Evolutionary conservation across 2,797 vertebrate genomes (phyloP).

Genomic region (Trematomus bernacchii): DNA sequence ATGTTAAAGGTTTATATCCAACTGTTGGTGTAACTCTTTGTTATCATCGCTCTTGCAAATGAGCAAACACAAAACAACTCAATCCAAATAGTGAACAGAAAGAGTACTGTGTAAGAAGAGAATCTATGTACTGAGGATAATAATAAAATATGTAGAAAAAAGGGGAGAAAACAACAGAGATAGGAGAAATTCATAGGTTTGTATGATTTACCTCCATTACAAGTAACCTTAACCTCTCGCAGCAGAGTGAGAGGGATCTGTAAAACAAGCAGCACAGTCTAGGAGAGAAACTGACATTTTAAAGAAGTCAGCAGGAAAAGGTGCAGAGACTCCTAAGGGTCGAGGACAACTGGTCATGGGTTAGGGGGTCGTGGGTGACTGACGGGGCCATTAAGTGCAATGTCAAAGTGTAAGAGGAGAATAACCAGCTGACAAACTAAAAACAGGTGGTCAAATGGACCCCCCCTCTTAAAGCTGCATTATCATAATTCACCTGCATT

Average conservation of each 20-base stretch:
- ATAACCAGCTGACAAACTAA: not conserved
- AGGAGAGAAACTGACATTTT: constrained; percentile 86
- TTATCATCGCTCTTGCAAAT: constrained; percentile 22
- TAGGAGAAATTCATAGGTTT: constrained; percentile 73
- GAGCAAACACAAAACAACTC: constrained; percentile 43
- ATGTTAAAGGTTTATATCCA: constrained; percentile 42
- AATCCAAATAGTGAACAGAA: constrained; percentile 51
- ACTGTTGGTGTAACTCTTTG: constrained; percentile 23
- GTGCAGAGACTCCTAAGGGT: constrained; percentile 77
- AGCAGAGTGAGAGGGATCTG: constrained; percentile 89
- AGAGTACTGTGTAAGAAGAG: constrained; percentile 48
- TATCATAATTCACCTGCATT: constrained; percentile 2
- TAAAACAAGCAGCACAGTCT: constrained; percentile 89
- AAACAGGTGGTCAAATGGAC: constrained; percentile 7
- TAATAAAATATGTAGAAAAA: constrained; percentile 46
- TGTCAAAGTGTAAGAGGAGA: constrained; percentile 20
- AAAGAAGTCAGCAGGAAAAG: constrained; percentile 83
- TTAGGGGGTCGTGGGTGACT: constrained; percentile 31
- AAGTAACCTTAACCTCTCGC: constrained; percentile 87
- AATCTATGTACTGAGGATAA: constrained; percentile 50
- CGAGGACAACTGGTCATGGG: constrained; percentile 38
- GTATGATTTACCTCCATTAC: constrained; percentile 85
- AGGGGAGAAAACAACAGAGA: constrained; percentile 51
- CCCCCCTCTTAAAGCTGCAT: not conserved
- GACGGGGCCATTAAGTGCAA: constrained; percentile 5